phyloP scores from a whole-genome alignment of 2,888 invertebrate species.

The Acanthosoma haemorrhoidale region DNA sequence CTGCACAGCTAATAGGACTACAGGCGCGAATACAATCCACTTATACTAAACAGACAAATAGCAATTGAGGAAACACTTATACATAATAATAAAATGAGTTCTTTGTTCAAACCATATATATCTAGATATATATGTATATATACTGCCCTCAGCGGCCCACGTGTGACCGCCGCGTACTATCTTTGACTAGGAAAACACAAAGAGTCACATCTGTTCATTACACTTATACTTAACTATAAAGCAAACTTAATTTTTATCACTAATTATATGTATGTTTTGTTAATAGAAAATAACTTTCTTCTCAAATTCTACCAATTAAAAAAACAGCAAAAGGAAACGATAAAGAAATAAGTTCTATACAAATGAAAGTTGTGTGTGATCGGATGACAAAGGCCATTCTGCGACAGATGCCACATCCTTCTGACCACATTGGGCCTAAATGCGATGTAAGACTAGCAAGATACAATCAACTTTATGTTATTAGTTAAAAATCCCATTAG shows the following conservation, averaged over 20 bases:
- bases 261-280: neutral
- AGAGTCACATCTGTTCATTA: constrained; percentile 10
- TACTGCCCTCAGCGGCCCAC: neutral
- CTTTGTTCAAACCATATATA: neutral
- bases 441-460: constrained; percentile 18
- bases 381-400: neutral
- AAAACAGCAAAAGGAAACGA: neutral
- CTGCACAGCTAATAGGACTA: constrained; percentile 25
- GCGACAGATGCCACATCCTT: neutral
- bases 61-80: constrained; percentile 5
- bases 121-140: neutral
- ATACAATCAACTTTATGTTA: neutral
- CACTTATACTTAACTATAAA: no score
- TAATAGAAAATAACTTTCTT: neutral
- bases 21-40: constrained; percentile 18
- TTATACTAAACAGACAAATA: neutral
- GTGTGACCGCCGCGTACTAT: neutral
- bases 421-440: neutral
- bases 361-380: neutral
- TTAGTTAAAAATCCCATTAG: neutral
- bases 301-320: neutral
- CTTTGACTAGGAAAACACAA: constrained; percentile 26
- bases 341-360: neutral
- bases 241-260: neutral
- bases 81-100: neutral